Conservation (phyloP, 2,888 invertebrate genomes). For the Villa cingulata region DNA sequence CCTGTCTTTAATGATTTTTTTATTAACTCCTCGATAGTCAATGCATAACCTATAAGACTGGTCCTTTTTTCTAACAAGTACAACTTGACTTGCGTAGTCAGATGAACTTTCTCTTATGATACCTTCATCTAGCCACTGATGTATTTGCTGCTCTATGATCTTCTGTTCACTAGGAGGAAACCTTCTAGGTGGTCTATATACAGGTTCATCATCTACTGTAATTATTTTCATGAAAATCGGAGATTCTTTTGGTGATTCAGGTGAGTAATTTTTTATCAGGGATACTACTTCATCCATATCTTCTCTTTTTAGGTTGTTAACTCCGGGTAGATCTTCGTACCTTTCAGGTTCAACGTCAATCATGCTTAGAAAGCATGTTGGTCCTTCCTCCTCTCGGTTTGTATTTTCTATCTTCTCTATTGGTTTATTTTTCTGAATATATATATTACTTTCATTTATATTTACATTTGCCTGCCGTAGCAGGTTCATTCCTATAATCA, state of each 20-base stretch:
- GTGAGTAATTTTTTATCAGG: too few relatives aligned
- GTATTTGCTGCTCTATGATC: conserved; percentile 13
- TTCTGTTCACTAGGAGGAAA: too few relatives aligned
- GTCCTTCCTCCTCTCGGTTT: neutral
- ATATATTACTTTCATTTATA: neutral
- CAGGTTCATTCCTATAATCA: conserved; percentile 4
- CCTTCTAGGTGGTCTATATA: too few relatives aligned
- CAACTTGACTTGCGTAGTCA: conserved; percentile 17
- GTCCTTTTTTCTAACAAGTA: conserved; percentile 15
- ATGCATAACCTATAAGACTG: too few relatives aligned
- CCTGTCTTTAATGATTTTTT: conserved; percentile 20
- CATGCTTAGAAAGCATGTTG: neutral
- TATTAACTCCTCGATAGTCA: conserved; percentile 26
- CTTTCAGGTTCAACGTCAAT: too few relatives aligned
- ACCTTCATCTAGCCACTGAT: conserved; percentile 19
- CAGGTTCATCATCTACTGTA: too few relatives aligned
- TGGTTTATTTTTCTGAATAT: conserved; percentile 6
- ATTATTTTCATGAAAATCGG: too few relatives aligned
- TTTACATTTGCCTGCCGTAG: neutral
- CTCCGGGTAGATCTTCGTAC: too few relatives aligned
- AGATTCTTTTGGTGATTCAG: too few relatives aligned
- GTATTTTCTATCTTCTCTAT: neutral
- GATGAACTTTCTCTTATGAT: conserved; percentile 20
- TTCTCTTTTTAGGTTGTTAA: too few relatives aligned
- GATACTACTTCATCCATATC: too few relatives aligned